phyloP scores from a whole-genome alignment of 1,140 invertebrate genomes.

The Megathymus violae region DNA sequence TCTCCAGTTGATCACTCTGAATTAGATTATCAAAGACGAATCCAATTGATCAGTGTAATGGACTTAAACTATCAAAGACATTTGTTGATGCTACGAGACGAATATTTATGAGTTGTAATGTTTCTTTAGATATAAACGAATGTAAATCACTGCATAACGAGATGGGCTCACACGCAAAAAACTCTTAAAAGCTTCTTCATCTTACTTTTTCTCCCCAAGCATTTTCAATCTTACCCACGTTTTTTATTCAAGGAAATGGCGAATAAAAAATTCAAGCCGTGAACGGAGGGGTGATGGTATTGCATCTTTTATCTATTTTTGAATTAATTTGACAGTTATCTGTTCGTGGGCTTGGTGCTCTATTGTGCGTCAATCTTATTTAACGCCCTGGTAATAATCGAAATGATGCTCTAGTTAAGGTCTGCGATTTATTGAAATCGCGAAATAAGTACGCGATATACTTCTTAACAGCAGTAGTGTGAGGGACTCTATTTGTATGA shows the following conservation, averaged over 20 bases:
- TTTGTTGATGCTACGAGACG: no score
- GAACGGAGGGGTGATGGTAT: slow-evolving; percentile 59
- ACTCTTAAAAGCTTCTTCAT: slow-evolving; percentile 17
- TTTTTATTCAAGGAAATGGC: slow-evolving; percentile 52
- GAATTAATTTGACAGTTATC: slow-evolving; percentile 69
- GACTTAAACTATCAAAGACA: no score
- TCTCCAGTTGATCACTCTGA: no score
- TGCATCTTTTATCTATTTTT: slow-evolving; percentile 40
- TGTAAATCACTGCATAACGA: slow-evolving; percentile 31
- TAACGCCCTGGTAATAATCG: slow-evolving; percentile 67
- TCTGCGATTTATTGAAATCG: slow-evolving; percentile 23
- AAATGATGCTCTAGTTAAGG: slow-evolving; percentile 37
- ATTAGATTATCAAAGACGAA: no score
- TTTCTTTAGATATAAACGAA: slow-evolving; percentile 13
- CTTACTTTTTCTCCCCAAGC: slow-evolving; percentile 23
- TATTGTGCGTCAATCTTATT: slow-evolving; percentile 53
- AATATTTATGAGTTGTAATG: no score
- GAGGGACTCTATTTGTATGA: background rate
- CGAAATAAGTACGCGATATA: background rate
- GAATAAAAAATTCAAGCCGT: slow-evolving; percentile 51
- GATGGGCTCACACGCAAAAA: slow-evolving; percentile 27
- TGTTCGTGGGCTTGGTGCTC: slow-evolving; percentile 55
- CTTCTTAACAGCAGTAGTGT: background rate
- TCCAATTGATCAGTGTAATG: no score
- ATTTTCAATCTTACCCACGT: slow-evolving; percentile 63